Conservation (phyloP, 2,797 vertebrate species). For the Malurus splendens region DNA sequence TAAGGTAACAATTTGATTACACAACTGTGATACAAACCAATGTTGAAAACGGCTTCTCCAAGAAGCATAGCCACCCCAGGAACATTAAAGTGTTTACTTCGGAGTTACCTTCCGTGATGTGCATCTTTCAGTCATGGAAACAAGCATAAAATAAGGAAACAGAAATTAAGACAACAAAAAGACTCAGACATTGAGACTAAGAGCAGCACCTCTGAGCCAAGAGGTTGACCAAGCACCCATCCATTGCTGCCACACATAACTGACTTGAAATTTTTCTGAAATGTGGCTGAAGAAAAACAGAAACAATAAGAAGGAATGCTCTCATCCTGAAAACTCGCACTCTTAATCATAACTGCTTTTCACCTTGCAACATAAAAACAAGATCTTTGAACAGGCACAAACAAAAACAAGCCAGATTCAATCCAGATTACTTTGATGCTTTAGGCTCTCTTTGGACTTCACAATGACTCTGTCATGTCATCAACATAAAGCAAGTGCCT, state of each 20-base stretch:
- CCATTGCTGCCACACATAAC: not conserved
- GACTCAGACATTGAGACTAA: not conserved
- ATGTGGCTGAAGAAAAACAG: not conserved
- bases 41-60: not conserved
- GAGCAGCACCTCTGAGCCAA: not conserved
- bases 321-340: not conserved
- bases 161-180: not conserved
- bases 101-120: not conserved
- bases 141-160: not conserved
- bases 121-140: accelerated
- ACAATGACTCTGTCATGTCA: not conserved
- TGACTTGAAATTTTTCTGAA: not conserved
- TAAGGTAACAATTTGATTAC: not conserved
- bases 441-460: not conserved
- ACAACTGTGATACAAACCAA: not conserved
- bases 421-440: not conserved
- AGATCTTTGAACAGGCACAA: not conserved
- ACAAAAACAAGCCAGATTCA: not conserved
- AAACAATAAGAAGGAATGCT: not conserved
- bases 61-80: not conserved
- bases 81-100: not conserved
- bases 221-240: not conserved
- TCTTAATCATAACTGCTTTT: not conserved
- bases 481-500: not conserved
- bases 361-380: not conserved